Conservation (phyloP, 1,140 invertebrate genomes). For the Papilio xuthus region DNA sequence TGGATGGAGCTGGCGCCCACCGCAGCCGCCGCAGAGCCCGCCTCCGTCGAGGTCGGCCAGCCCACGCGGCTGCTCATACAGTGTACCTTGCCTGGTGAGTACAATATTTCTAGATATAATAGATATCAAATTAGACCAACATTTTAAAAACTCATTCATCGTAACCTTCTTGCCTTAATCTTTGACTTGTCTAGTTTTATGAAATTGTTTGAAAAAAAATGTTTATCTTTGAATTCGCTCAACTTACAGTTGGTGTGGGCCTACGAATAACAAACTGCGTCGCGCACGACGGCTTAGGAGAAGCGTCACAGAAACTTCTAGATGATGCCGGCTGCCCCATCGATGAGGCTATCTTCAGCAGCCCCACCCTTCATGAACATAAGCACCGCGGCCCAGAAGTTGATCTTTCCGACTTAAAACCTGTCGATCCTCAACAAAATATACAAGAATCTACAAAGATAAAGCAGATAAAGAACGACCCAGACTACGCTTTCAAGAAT, state of each 20-base stretch:
- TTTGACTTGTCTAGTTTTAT: no score
- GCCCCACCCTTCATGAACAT: constrained; percentile 73
- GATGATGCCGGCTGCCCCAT: constrained; percentile 88
- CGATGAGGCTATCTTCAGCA: constrained; percentile 85
- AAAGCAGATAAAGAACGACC: constrained; percentile 60
- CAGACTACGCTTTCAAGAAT: constrained; percentile 70
- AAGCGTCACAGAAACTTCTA: constrained; percentile 85
- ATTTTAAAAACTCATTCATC: no score
- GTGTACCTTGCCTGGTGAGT: constrained; percentile 84
- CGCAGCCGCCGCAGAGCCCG: constrained; percentile 74
- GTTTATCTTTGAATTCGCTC: constrained; percentile 5
- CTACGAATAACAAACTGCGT: constrained; percentile 87
- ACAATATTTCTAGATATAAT: not conserved
- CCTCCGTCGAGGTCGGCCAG: constrained; percentile 86
- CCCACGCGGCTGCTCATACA: constrained; percentile 85
- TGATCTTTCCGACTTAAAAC: constrained; percentile 65
- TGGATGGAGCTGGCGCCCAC: constrained; percentile 87
- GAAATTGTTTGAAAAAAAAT: no score
- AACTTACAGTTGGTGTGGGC: constrained; percentile 83
- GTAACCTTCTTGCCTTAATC: no score
- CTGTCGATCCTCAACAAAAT: constrained; percentile 55
- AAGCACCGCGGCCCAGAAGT: constrained; percentile 67
- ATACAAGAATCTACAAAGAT: constrained; percentile 56
- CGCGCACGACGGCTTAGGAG: constrained; percentile 88
- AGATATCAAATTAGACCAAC: not conserved